A percentile compares a stretch with the other conserved stretches of the same genome.
Evolutionary conservation across 2,888 invertebrate species (phyloP).

Genomic region (Chamaedrilus cognettii): DNA sequence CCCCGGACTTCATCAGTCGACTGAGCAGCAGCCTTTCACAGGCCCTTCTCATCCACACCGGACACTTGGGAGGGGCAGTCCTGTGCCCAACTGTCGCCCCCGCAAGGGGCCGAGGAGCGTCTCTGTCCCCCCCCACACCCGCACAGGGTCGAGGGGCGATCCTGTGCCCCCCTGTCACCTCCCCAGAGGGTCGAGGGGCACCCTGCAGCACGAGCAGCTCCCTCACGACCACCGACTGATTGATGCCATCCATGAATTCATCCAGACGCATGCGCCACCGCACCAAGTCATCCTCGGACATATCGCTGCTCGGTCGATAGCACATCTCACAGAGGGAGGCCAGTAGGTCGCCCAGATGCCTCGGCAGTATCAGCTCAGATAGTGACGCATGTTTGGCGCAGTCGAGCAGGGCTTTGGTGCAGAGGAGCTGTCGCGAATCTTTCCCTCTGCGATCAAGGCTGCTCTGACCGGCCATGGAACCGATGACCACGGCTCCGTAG

Average conservation of each 20-base stretch:
- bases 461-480: constrained; percentile 45
- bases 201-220: constrained; percentile 70
- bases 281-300: neutral
- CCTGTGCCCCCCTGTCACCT: neutral
- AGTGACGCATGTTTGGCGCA: neutral
- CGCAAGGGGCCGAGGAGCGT: too few relatives aligned
- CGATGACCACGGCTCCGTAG: constrained; percentile 39
- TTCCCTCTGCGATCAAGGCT: neutral
- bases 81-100: too few relatives aligned
- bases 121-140: too few relatives aligned
- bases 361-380: neutral
- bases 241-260: neutral
- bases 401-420: neutral
- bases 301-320: neutral
- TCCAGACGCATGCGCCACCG: neutral
- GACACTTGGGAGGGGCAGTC: neutral
- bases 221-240: constrained; percentile 65
- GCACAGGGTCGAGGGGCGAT: constrained; percentile 5
- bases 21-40: constrained; percentile 1
- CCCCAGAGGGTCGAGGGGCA: constrained; percentile 59
- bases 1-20: constrained; percentile 49
- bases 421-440: neutral
- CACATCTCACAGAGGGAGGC: neutral
- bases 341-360: neutral
- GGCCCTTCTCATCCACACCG: constrained; percentile 8